phyloP scores from a whole-genome alignment of 2,113 vertebrate species.

The Polypterus bichir region DNA sequence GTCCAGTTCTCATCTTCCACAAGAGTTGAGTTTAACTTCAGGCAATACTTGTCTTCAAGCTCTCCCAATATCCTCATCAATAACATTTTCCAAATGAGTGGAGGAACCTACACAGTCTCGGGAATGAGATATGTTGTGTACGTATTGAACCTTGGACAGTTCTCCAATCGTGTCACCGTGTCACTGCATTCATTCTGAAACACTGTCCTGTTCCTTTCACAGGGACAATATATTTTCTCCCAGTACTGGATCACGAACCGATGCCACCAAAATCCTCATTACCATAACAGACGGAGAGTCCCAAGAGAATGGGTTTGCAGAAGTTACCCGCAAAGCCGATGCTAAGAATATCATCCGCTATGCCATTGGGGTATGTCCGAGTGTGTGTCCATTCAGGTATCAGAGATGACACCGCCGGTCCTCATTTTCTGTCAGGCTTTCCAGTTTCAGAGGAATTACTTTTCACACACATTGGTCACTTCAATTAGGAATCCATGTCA shows the following conservation, averaged over 20 bases:
- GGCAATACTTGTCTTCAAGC: neutral
- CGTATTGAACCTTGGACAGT: neutral
- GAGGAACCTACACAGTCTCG: neutral
- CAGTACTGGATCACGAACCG: constrained; percentile 4
- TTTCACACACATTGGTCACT: no score
- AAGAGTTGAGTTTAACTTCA: constrained; percentile 13
- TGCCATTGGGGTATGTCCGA: constrained; percentile 39
- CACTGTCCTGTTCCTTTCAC: constrained; percentile 1
- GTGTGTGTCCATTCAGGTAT: no score
- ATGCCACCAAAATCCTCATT: constrained; percentile 36
- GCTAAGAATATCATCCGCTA: constrained; percentile 26
- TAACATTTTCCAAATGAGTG: neutral
- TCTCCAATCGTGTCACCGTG: neutral
- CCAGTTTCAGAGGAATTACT: no score
- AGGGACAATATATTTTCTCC: constrained; percentile 20
- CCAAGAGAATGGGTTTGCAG: rapidly evolving
- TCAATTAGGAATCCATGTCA: no score
- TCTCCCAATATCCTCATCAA: neutral
- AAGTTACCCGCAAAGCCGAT: neutral
- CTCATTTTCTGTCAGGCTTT: no score
- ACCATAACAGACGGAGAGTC: constrained; percentile 50
- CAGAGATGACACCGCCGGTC: no score
- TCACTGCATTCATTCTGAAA: no score
- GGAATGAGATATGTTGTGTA: constrained; percentile 8
- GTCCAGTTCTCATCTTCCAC: neutral